phyloP scores from a whole-genome alignment of 2,113 vertebrate genomes.

The Mystacornis crossleyi region DNA sequence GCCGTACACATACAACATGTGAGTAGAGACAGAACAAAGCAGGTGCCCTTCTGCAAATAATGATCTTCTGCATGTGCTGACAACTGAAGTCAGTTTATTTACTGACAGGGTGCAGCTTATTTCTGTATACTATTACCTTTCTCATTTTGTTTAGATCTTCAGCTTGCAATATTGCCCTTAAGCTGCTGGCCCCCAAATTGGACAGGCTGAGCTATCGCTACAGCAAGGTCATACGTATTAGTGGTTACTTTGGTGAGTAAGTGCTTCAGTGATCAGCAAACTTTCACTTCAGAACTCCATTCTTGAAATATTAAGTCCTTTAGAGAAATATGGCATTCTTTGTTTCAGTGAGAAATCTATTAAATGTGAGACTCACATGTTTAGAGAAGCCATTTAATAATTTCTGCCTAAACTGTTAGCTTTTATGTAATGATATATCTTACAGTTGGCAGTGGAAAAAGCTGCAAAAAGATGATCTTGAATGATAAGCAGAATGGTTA shows the following conservation, averaged over 20 bases:
- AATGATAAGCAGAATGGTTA: background rate
- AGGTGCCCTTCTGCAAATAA: background rate
- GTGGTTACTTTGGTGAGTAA: constrained; percentile 77
- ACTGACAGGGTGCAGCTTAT: background rate
- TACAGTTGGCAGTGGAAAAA: background rate
- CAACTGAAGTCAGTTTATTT: background rate
- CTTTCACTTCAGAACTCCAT: background rate
- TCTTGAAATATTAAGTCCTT: background rate
- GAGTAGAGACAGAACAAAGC: constrained; percentile 41
- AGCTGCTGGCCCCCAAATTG: constrained; percentile 74
- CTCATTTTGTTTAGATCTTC: constrained; percentile 74
- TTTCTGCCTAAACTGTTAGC: background rate
- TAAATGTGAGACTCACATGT: background rate
- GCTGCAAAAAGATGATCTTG: background rate
- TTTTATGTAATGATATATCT: background rate
- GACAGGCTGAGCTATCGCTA: constrained; percentile 74
- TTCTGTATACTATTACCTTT: background rate
- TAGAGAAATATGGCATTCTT: background rate
- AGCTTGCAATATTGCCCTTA: constrained; percentile 81
- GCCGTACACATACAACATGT: constrained; percentile 73
- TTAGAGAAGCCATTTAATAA: background rate
- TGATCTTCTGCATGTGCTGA: background rate
- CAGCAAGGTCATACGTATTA: constrained; percentile 75
- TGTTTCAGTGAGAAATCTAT: background rate
- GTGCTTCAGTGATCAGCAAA: background rate